phyloP scores from a whole-genome alignment of 1,140 invertebrate genomes.

The Sipha flava region DNA sequence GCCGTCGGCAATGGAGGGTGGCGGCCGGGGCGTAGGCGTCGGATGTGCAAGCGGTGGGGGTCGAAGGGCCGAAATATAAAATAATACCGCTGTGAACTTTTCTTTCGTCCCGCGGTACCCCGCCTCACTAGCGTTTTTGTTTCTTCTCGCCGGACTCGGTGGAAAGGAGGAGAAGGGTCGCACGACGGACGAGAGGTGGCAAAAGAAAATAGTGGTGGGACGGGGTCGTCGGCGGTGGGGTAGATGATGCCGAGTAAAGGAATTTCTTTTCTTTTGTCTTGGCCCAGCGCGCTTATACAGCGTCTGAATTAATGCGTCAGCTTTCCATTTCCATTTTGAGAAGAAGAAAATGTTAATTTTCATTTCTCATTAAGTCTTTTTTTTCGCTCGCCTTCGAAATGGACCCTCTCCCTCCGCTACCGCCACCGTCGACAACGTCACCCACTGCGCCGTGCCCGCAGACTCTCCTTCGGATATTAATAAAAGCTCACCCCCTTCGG shows the following conservation, averaged over 20 bases:
- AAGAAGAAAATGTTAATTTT: conserved; percentile 33
- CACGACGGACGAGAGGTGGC: not conserved
- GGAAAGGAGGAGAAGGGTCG: not conserved
- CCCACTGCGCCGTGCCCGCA: not conserved
- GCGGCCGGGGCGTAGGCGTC: not conserved
- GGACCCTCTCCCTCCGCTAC: not conserved
- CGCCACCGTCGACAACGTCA: too few relatives aligned
- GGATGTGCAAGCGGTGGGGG: not conserved
- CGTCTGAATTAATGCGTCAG: conserved; percentile 32
- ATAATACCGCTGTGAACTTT: conserved; percentile 30
- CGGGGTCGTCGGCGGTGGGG: not conserved
- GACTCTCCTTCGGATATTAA: conserved; percentile 24
- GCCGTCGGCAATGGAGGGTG: not conserved
- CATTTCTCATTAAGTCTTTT: conserved; percentile 33
- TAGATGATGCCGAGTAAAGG: not conserved
- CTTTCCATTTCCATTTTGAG: conserved; percentile 33
- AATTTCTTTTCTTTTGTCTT: conserved; percentile 31
- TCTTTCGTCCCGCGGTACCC: conserved; percentile 7
- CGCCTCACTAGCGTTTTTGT: conserved; percentile 1
- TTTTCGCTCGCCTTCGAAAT: conserved; percentile 29
- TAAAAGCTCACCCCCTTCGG: not conserved
- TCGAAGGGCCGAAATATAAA: conserved; percentile 31
- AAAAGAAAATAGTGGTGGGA: not conserved
- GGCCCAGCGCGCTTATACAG: conserved; percentile 12
- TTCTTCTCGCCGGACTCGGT: not conserved